phyloP scores from a whole-genome alignment of 2,113 vertebrate species.

The Aix galericulata region DNA sequence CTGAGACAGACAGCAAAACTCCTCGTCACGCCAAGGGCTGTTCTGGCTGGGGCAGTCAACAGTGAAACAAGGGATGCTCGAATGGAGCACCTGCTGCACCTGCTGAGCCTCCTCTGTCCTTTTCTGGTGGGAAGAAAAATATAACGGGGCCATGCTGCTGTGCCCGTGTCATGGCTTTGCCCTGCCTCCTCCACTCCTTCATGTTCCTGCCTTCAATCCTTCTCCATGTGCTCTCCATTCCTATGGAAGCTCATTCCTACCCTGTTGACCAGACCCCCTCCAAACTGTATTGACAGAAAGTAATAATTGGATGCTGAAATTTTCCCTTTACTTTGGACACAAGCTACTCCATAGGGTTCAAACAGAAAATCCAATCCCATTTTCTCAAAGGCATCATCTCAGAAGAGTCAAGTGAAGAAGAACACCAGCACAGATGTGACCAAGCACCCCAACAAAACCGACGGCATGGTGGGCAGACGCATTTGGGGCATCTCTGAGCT shows the following conservation, averaged over 20 bases:
- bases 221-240: neutral
- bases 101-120: neutral
- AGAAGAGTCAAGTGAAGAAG: neutral
- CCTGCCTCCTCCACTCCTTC: neutral
- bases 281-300: neutral
- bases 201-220: neutral
- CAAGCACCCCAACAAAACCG: neutral
- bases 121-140: neutral
- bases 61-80: neutral
- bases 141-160: neutral
- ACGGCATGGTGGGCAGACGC: neutral
- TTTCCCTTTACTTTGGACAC: neutral
- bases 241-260: neutral
- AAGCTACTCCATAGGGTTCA: neutral
- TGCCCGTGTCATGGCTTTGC: neutral
- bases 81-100: neutral
- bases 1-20: neutral
- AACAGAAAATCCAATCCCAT: neutral
- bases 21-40: neutral
- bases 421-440: neutral
- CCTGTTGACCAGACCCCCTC: neutral
- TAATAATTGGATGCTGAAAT: neutral
- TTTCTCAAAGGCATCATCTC: neutral
- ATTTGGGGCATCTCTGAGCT: neutral
- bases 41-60: neutral